Evolutionary conservation across 2,888 invertebrate species (phyloP).

Genomic region (Syritta pipiens): DNA sequence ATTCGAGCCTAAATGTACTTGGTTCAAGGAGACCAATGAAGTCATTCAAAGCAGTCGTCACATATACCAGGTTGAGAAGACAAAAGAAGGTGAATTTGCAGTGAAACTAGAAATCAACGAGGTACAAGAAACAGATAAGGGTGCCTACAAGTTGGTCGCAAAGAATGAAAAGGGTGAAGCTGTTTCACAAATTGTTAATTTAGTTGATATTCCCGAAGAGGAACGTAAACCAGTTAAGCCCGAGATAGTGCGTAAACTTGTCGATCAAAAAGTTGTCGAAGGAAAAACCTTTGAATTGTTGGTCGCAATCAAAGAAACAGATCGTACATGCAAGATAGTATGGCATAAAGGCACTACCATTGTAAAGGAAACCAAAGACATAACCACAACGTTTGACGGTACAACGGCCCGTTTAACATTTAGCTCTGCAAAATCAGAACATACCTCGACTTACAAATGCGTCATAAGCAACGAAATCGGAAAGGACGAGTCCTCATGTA

Average conservation of each 20-base stretch:
- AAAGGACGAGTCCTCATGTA: slow-evolving; percentile 91
- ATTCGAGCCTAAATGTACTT: slow-evolving; percentile 94
- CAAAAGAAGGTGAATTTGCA: slow-evolving; percentile 89
- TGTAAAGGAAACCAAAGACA: slow-evolving; percentile 88
- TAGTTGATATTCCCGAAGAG: slow-evolving; percentile 89
- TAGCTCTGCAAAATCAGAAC: slow-evolving; percentile 86
- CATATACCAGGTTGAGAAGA: slow-evolving; percentile 76
- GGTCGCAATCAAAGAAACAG: slow-evolving; percentile 86
- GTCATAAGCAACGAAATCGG: slow-evolving; percentile 95
- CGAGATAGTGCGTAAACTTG: slow-evolving; percentile 87
- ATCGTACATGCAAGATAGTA: slow-evolving; percentile 89
- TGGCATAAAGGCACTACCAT: slow-evolving; percentile 92
- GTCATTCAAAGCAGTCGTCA: slow-evolving; percentile 83
- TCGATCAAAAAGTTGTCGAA: slow-evolving; percentile 85
- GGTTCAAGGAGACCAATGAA: slow-evolving; percentile 92
- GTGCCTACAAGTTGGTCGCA: slow-evolving; percentile 93
- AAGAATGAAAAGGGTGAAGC: slow-evolving; percentile 97
- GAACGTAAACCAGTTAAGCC: slow-evolving; percentile 90
- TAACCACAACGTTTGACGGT: slow-evolving; percentile 91
- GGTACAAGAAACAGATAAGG: slow-evolving; percentile 89
- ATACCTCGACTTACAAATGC: slow-evolving; percentile 90
- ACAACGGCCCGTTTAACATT: slow-evolving; percentile 89
- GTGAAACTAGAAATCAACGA: slow-evolving; percentile 94
- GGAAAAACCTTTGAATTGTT: slow-evolving; percentile 89
- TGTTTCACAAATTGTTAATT: slow-evolving; percentile 91